Conservation (phyloP, 2,888 invertebrate species). For the Zelleria hepariella region DNA sequence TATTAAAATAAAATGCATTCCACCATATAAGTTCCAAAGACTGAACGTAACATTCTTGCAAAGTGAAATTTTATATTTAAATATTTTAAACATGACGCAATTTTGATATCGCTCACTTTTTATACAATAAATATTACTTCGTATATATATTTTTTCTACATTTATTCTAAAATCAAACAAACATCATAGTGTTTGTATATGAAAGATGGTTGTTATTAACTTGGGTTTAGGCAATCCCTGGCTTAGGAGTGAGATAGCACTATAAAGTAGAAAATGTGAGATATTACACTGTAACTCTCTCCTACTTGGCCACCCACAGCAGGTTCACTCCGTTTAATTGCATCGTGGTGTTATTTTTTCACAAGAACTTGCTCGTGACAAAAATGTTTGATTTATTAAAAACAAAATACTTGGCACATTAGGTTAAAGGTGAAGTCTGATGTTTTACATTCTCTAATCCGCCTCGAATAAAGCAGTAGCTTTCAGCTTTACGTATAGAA, state of each 20-base stretch:
- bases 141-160: neutral
- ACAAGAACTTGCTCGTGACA: neutral
- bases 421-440: conserved; percentile 1
- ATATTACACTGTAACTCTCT: neutral
- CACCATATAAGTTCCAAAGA: conserved; percentile 39
- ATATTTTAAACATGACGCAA: neutral
- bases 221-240: neutral
- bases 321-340: no score
- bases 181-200: neutral
- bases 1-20: conserved; percentile 13
- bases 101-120: neutral
- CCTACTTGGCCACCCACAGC: no score
- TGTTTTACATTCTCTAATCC: conserved; percentile 1
- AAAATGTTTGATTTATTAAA: neutral
- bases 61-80: neutral
- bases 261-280: neutral
- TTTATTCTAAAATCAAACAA: neutral
- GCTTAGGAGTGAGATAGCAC: neutral
- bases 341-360: neutral
- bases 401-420: neutral
- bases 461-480: conserved; percentile 3
- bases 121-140: neutral
- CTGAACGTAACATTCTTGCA: conserved; percentile 19
- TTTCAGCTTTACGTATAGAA: conserved; percentile 2
- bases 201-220: neutral